Base-by-base conservation (phyloP, 92 coral and sea anemone species). In the Phenganax stokvisi region DNA sequence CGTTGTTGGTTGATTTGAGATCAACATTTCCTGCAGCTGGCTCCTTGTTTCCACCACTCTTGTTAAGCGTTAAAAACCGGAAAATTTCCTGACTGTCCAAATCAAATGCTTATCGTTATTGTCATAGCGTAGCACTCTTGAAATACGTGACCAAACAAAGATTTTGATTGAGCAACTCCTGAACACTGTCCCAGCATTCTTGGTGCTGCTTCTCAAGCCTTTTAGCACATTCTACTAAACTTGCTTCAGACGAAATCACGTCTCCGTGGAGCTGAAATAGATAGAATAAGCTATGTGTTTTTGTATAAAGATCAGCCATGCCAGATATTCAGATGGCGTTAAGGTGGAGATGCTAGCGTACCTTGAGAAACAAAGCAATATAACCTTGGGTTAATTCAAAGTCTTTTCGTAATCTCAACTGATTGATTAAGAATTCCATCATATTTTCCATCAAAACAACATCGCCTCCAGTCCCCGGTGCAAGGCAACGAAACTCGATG, bases 381-480 rank as follows among this genome's bases (percentile, higher is more conserved):
- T 88, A 86, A 5, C 96, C 98, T 84, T 94, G 96, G 4, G 86
- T 86, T 12, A 94, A 85, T 87, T 94, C 98, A 75, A 94, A 94
- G 85, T 94, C 98, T 52, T 87, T 82, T 54, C 89, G 89, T 56
- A 85, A 81, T 9, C 76, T 86, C 51, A 94, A 57, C 80, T 94
- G 98, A 5, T 77, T 74, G 60, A 88, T 86, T 69, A 94, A 66
- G 68, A 90, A 94, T 82, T 90, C 88, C 97, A 94, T 89, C 76
- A 94, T 88, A 28, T 87, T 81, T 80, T 87, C 65, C 86, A 94
- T 84, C n/a, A 94, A 86, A 10, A 81, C 64, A 63, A 94, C 31
- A 70, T 89, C 96, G 16, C 98, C 97, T 9, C 97, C 98, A 79
- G 92, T 87, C 37, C 88, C 93, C 2, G 98, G 98, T 54, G 92